phyloP scores from a whole-genome alignment of 2,888 invertebrate genomes.

The Seira musarum region DNA sequence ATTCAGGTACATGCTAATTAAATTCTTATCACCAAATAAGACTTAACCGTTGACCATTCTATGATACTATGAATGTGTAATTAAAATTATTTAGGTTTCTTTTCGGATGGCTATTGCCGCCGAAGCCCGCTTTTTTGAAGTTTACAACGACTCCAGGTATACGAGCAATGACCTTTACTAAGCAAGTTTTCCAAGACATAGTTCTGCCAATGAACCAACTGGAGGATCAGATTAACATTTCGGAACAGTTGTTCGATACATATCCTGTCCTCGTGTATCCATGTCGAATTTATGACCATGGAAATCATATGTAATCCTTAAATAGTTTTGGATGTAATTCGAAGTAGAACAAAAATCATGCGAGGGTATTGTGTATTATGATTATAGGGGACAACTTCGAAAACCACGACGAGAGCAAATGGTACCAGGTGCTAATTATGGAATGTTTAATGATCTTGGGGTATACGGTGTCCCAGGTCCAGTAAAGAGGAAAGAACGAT shows the following conservation, averaged over 20 bases:
- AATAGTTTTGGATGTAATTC: not conserved
- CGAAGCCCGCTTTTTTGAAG: constrained; percentile 82
- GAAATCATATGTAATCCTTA: constrained; percentile 72
- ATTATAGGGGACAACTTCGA: constrained; percentile 76
- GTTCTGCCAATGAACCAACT: constrained; percentile 79
- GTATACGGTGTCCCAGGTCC: constrained; percentile 81
- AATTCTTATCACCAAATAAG: no score
- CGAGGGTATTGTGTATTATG: not conserved
- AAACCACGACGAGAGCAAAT: constrained; percentile 76
- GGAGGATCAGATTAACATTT: constrained; percentile 78
- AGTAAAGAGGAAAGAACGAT: constrained; percentile 77
- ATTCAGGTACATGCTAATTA: constrained; percentile 74
- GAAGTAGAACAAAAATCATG: not conserved
- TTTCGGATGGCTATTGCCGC: constrained; percentile 81
- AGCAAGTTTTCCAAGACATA: constrained; percentile 82
- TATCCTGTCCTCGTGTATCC: constrained; percentile 82
- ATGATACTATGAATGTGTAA: no score
- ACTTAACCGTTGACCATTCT: no score
- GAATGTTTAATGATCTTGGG: constrained; percentile 82
- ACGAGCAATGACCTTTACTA: constrained; percentile 80
- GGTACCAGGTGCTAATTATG: constrained; percentile 79
- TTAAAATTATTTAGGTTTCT: constrained; percentile 73
- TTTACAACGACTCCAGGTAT: constrained; percentile 81
- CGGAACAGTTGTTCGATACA: constrained; percentile 78
- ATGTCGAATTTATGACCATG: constrained; percentile 79